phyloP scores from a whole-genome alignment of 2,113 vertebrate species.

The Gasterosteus aculeatus region DNA sequence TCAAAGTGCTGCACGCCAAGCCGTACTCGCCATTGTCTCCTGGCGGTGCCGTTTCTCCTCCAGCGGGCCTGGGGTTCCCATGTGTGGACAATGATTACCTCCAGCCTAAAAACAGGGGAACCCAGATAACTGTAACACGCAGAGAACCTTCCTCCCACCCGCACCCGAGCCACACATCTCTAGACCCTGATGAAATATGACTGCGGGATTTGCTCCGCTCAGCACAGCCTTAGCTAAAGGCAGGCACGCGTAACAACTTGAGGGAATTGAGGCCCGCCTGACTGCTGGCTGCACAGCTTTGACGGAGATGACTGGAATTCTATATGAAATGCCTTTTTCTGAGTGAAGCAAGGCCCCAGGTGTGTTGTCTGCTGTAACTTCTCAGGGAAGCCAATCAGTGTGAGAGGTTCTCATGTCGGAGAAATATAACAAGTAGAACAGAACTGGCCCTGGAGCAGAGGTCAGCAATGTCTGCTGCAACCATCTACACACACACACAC shows the following conservation, averaged over 20 bases:
- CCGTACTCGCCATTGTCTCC: slow-evolving; percentile 46
- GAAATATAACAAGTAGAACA: slow-evolving; percentile 39
- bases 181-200: slow-evolving; percentile 54
- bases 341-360: slow-evolving; percentile 53
- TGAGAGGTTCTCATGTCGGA: slow-evolving; percentile 44
- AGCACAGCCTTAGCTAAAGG: slow-evolving; percentile 42
- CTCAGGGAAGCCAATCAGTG: slow-evolving; percentile 64
- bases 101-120: slow-evolving; percentile 52
- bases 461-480: slow-evolving; percentile 28
- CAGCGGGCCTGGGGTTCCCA: slow-evolving; percentile 37
- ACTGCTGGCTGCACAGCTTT: slow-evolving; percentile 27
- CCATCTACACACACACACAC: neutral
- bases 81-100: slow-evolving; percentile 68
- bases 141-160: slow-evolving; percentile 9
- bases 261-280: slow-evolving; percentile 51
- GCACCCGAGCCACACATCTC: neutral
- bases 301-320: slow-evolving; percentile 17
- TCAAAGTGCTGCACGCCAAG: slow-evolving; percentile 25
- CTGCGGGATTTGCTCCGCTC: slow-evolving; percentile 55
- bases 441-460: slow-evolving; percentile 39
- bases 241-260: slow-evolving; percentile 46
- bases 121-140: slow-evolving; percentile 46
- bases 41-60: slow-evolving; percentile 48
- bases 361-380: slow-evolving; percentile 63
- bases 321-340: slow-evolving; percentile 37